Conservation (phyloP, 2,888 invertebrate species). For the Hemithea aestivaria region DNA sequence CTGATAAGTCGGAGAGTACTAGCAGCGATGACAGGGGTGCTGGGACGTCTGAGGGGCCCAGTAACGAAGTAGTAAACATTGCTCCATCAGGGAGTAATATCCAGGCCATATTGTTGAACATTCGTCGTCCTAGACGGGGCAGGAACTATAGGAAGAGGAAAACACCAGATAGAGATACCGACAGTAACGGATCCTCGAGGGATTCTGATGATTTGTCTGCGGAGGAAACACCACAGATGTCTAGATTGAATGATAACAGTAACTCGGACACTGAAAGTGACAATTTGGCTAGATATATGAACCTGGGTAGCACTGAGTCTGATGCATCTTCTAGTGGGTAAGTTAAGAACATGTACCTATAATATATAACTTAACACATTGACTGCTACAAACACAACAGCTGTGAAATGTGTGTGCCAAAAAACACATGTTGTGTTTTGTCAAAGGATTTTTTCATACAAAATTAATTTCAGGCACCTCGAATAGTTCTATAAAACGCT, state of each 20-base stretch:
- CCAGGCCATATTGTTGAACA: constrained; percentile 54
- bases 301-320: constrained; percentile 36
- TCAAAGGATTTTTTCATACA: no score
- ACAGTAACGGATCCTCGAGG: constrained; percentile 56
- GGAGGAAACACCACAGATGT: constrained; percentile 37
- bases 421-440: no score
- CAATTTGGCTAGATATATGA: constrained; percentile 36
- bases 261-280: constrained; percentile 48
- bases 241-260: constrained; percentile 37
- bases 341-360: no score
- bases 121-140: constrained; percentile 49
- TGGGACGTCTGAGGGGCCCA: constrained; percentile 43
- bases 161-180: constrained; percentile 59
- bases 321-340: constrained; percentile 48
- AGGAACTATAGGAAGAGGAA: constrained; percentile 66
- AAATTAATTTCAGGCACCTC: no score
- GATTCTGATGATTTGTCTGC: constrained; percentile 66
- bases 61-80: constrained; percentile 56
- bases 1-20: constrained; percentile 71
- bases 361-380: no score
- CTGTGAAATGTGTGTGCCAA: no score
- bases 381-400: no score
- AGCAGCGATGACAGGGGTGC: constrained; percentile 58
- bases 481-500: no score
- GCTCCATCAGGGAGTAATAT: constrained; percentile 63